Conservation (phyloP, 2,888 invertebrate genomes). For the Xestia xanthographa region DNA sequence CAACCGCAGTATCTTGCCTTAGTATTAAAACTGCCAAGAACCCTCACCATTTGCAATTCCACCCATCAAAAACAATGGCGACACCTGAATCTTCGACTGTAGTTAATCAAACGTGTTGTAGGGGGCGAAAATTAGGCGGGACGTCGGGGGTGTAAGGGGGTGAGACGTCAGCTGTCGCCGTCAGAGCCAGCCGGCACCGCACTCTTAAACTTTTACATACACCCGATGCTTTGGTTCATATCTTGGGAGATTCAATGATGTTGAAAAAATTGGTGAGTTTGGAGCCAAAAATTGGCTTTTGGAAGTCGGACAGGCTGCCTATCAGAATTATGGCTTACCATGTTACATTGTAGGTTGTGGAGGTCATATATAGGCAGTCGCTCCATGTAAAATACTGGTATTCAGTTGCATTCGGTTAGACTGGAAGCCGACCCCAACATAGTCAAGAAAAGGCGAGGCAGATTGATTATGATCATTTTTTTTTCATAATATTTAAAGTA, state of each 20-base stretch:
- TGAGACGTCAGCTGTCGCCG: conserved; percentile 60
- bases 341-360: background rate
- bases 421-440: background rate
- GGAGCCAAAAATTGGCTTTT: background rate
- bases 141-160: conserved; percentile 5
- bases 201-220: conserved; percentile 67
- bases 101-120: conserved; percentile 54
- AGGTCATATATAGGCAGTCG: background rate
- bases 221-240: conserved; percentile 39
- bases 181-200: conserved; percentile 51
- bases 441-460: background rate
- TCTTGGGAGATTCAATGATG: conserved; percentile 46
- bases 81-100: conserved; percentile 55
- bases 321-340: background rate
- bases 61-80: conserved; percentile 31
- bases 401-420: background rate
- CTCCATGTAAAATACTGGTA: background rate
- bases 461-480: background rate
- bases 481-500: background rate
- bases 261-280: conserved; percentile 12
- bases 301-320: background rate
- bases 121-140: conserved; percentile 52
- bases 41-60: conserved; percentile 35
- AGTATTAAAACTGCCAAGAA: background rate
- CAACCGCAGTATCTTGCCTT: too few relatives aligned